phyloP scores from a whole-genome alignment of 2,888 invertebrate species.

The Phengaris arion region DNA sequence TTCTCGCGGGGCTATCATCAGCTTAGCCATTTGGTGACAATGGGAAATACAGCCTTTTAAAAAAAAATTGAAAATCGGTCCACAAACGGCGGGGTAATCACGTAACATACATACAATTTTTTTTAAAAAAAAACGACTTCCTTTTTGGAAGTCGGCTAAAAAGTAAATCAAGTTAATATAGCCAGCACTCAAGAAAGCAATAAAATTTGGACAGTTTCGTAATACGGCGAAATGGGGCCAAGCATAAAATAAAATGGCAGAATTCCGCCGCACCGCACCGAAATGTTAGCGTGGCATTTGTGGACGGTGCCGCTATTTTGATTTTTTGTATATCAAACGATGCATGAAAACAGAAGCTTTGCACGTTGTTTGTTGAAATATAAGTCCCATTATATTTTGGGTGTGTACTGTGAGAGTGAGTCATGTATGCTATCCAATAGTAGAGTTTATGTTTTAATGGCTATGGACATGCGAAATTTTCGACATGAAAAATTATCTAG shows the following conservation, averaged over 20 bases:
- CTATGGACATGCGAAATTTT: background rate
- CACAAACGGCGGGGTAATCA: no score
- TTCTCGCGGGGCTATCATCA: no score
- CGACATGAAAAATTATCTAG: background rate
- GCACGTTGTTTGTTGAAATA: conserved; percentile 8
- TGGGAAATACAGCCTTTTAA: no score
- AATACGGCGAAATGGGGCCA: conserved; percentile 53
- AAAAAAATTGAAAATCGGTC: no score
- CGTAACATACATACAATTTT: no score
- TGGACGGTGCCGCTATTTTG: conserved; percentile 29
- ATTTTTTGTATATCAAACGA: conserved; percentile 21
- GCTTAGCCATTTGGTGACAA: no score
- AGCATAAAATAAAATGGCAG: conserved; percentile 62
- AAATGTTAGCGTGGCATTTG: conserved; percentile 73
- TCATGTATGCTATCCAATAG: conserved; percentile 5
- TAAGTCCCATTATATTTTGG: conserved; percentile 15
- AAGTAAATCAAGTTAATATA: conserved; percentile 24
- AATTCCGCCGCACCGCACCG: conserved; percentile 46
- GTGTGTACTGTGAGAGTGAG: background rate
- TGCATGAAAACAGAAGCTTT: conserved; percentile 11
- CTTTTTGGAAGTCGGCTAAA: no score
- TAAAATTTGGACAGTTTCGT: conserved; percentile 28
- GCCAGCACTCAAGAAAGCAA: conserved; percentile 22
- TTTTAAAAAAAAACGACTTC: no score
- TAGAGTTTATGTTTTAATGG: background rate